These are phyloP conservation scores for Gadus macrocephalus DNA, from an alignment of 2,113 vertebrate species.

Conservation along the genomic window DNA sequence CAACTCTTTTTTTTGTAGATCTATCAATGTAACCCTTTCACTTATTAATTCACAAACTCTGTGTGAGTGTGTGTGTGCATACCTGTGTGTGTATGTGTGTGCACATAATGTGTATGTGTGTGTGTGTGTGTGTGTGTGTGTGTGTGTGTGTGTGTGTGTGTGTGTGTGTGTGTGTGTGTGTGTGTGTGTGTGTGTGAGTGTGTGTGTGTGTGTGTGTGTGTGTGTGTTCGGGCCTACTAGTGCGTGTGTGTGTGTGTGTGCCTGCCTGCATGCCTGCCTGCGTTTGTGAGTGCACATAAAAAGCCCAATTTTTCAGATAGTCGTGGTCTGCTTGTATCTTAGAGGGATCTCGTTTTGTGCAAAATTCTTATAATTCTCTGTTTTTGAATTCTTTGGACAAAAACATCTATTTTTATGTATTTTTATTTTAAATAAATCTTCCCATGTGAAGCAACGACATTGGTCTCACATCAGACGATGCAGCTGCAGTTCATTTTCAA, in stretches of 20 bases:
- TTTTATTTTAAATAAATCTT: too few relatives aligned
- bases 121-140: neutral
- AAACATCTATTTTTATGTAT: too few relatives aligned
- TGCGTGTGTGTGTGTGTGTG: neutral
- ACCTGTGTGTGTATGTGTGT: neutral
- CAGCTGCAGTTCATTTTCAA: too few relatives aligned
- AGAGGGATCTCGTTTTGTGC: too few relatives aligned
- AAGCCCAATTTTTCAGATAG: neutral
- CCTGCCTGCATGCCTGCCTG: too few relatives aligned
- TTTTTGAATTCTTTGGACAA: too few relatives aligned
- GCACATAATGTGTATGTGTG: neutral
- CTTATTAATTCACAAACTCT: slow-evolving; percentile 1
- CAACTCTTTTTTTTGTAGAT: too few relatives aligned
- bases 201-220: neutral
- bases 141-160: neutral
- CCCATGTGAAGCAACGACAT: too few relatives aligned
- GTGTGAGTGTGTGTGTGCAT: neutral
- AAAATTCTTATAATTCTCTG: too few relatives aligned
- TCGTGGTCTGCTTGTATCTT: too few relatives aligned
- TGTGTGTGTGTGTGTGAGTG: neutral
- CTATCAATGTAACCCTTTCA: slow-evolving; percentile 5
- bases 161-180: neutral
- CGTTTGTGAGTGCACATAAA: slow-evolving; percentile 7
- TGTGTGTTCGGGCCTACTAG: slow-evolving; percentile 22
- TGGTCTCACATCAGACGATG: too few relatives aligned